These are phyloP conservation scores for Lipophrys pholis DNA, from an alignment of 2,113 vertebrate species.

Conservation along the genomic window DNA sequence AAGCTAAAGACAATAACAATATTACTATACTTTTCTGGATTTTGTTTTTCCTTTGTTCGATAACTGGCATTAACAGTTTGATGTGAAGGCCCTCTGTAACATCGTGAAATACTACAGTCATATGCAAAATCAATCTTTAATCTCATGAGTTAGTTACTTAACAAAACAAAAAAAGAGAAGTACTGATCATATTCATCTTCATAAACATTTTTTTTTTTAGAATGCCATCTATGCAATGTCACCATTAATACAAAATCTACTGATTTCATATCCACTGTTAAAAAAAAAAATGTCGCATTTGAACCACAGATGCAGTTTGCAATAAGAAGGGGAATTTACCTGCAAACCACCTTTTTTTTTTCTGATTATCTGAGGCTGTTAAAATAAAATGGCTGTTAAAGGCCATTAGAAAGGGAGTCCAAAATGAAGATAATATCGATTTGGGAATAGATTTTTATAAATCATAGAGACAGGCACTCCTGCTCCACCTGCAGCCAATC, in stretches of 20 bases:
- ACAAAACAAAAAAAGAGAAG: constrained; percentile 18
- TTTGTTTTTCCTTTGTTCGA: constrained; percentile 48
- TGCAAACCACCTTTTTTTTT: constrained; percentile 50
- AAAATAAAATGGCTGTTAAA: constrained; percentile 53
- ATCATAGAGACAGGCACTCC: constrained; percentile 64
- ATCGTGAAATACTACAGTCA: constrained; percentile 56
- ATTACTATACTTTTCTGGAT: constrained; percentile 50
- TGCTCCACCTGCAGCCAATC: constrained; percentile 49
- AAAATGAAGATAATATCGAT: constrained; percentile 54
- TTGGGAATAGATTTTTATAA: constrained; percentile 60
- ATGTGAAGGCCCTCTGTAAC: constrained; percentile 22
- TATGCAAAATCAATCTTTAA: constrained; percentile 54
- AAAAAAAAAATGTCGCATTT: constrained; percentile 25
- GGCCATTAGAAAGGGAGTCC: constrained; percentile 36
- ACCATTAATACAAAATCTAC: constrained; percentile 71
- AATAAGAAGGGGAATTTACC: constrained; percentile 45
- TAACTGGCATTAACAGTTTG: constrained; percentile 40
- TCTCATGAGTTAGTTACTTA: constrained; percentile 64
- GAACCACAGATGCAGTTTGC: constrained; percentile 58
- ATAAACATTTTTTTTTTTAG: constrained; percentile 57
- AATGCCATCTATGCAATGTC: constrained; percentile 57
- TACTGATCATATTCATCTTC: constrained; percentile 58
- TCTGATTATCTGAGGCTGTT: constrained; percentile 69
- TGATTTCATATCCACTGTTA: constrained; percentile 57
- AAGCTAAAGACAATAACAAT: constrained; percentile 66